These are phyloP conservation scores for Amphipyra berbera DNA, from an alignment of 2,888 invertebrate species.

Conservation along the genomic window DNA sequence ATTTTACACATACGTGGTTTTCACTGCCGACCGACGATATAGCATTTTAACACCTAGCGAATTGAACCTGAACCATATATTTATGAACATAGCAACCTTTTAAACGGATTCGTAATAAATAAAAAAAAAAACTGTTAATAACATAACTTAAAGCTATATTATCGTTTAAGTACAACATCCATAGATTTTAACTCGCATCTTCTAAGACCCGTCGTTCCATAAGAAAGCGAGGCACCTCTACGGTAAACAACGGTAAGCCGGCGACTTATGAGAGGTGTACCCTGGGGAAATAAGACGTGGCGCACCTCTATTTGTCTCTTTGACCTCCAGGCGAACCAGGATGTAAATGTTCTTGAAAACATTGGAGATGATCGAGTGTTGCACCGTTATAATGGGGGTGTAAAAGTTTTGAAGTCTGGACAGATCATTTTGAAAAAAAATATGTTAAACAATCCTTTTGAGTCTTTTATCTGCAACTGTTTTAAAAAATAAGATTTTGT, in stretches of 20 bases:
- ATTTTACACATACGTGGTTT: too few species aligned
- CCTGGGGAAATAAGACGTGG: constrained; percentile 78
- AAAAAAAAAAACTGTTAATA: too few species aligned
- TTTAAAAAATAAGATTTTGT: too few species aligned
- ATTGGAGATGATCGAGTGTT: constrained; percentile 37
- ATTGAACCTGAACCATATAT: too few species aligned
- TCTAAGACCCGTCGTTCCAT: constrained; percentile 8
- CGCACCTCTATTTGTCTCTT: constrained; percentile 69
- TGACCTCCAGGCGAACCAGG: constrained; percentile 44
- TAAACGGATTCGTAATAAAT: too few species aligned
- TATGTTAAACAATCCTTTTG: too few species aligned
- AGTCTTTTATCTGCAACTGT: too few species aligned
- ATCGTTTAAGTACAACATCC: background rate
- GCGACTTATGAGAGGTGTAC: constrained; percentile 67
- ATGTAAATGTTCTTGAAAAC: constrained; percentile 37
- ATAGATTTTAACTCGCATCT: constrained; percentile 17
- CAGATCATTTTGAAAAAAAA: too few species aligned
- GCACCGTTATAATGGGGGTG: background rate
- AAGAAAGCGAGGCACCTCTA: constrained; percentile 43
- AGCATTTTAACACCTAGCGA: too few species aligned
- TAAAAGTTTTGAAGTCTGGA: background rate
- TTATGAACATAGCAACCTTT: too few species aligned
- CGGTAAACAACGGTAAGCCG: constrained; percentile 58
- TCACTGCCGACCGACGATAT: too few species aligned
- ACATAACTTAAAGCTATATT: background rate